A percentile compares a stretch with the other conserved stretches of the same genome.
These are phyloP conservation scores for Sylvilagus bachmani DNA, from an alignment of 2,113 vertebrate genomes.

Conservation along the genomic window DNA sequence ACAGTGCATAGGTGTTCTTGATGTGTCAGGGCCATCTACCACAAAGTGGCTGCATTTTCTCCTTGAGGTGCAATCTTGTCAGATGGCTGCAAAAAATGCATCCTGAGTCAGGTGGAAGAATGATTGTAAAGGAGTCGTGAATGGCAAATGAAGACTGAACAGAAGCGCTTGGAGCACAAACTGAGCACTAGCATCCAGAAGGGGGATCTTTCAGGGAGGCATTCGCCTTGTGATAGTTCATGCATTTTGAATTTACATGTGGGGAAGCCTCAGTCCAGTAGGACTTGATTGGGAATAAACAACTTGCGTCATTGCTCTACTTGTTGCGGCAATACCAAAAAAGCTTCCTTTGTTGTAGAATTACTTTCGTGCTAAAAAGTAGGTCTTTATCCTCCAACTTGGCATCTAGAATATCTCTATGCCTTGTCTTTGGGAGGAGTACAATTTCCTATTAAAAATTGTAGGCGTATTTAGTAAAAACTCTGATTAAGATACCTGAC, in stretches of 20 bases:
- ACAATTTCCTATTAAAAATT: neutral
- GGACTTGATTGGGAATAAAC: slow-evolving; percentile 43
- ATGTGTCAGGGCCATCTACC: neutral
- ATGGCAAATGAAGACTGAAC: slow-evolving; percentile 66
- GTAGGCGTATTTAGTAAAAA: too few species aligned
- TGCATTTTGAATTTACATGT: slow-evolving; percentile 55
- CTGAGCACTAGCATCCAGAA: slow-evolving; percentile 65
- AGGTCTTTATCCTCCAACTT: neutral
- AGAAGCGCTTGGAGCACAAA: slow-evolving; percentile 13
- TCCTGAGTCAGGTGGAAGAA: neutral
- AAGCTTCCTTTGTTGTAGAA: neutral
- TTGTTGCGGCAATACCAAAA: neutral
- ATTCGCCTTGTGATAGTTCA: slow-evolving; percentile 49
- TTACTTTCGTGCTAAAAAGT: neutral
- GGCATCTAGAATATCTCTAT: neutral
- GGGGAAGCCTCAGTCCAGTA: neutral
- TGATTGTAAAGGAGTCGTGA: slow-evolving; percentile 38
- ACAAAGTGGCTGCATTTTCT: slow-evolving; percentile 46
- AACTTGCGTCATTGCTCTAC: neutral
- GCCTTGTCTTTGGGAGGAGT: neutral
- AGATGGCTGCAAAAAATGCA: neutral
- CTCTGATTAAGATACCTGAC: too few species aligned
- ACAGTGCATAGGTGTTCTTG: neutral
- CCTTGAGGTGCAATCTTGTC: neutral
- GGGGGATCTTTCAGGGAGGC: neutral